Percentiles rank a stretch among this genome's conserved stretches.
These are phyloP conservation scores for Picathartes gymnocephalus DNA, from an alignment of 2,113 vertebrate species.

Conservation along the genomic window DNA sequence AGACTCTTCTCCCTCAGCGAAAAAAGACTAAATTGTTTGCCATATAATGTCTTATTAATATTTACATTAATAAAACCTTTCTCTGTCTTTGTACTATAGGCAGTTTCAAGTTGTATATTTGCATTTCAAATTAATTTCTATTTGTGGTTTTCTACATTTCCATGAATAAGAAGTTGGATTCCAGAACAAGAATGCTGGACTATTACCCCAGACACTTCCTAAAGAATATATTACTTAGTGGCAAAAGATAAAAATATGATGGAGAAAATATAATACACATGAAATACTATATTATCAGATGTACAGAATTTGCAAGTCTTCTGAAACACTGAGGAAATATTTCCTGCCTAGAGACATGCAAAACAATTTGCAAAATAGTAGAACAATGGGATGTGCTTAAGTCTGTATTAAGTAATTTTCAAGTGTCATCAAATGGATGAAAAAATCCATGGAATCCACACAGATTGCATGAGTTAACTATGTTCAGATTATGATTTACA, in stretches of 20 bases:
- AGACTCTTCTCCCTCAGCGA: background rate
- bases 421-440: constrained; percentile 38
- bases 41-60: background rate
- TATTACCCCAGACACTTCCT: background rate
- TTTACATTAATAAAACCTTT: background rate
- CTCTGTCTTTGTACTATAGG: background rate
- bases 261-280: background rate
- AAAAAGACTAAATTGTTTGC: background rate
- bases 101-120: background rate
- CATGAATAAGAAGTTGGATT: background rate
- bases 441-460: constrained; percentile 35
- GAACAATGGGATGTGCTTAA: background rate
- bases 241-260: background rate
- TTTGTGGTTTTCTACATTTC: background rate
- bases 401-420: constrained; percentile 12
- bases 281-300: background rate
- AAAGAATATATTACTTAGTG: background rate
- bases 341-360: background rate
- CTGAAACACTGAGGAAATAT: background rate
- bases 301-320: background rate
- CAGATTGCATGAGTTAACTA: constrained; percentile 36
- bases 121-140: background rate
- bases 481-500: constrained; percentile 50
- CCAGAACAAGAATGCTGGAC: background rate
- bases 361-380: constrained; percentile 27